These are phyloP conservation scores for Meles meles DNA, from an alignment of 2,113 vertebrate species.

Conservation along the genomic window DNA sequence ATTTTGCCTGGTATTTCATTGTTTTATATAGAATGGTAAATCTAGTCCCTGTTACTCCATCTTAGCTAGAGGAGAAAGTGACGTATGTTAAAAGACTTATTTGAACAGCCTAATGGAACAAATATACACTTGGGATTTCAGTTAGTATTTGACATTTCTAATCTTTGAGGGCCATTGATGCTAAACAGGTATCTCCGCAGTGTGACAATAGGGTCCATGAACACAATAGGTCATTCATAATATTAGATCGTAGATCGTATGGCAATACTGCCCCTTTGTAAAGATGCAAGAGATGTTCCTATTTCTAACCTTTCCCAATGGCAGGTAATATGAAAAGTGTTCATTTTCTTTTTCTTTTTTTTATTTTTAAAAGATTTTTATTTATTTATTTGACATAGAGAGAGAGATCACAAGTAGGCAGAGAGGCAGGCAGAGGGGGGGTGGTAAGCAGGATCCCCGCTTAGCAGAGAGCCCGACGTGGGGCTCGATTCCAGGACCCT, in stretches of 20 bases:
- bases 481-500: no score
- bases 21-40: not conserved
- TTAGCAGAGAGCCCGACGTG: no score
- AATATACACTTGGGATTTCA: not conserved
- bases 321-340: not conserved
- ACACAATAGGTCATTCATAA: not conserved
- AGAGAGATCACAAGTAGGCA: no score
- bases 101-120: not conserved
- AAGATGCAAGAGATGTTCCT: not conserved
- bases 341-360: no score
- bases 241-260: not conserved
- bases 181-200: not conserved
- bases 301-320: not conserved
- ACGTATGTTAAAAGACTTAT: not conserved
- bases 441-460: no score
- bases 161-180: not conserved
- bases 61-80: not conserved
- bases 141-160: not conserved
- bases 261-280: not conserved
- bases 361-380: no score
- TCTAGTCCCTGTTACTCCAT: not conserved
- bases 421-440: no score
- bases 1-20: not conserved
- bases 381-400: no score
- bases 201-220: not conserved